Conservation (phyloP, 1,140 invertebrate genomes). For the Bradysia coprophila region DNA sequence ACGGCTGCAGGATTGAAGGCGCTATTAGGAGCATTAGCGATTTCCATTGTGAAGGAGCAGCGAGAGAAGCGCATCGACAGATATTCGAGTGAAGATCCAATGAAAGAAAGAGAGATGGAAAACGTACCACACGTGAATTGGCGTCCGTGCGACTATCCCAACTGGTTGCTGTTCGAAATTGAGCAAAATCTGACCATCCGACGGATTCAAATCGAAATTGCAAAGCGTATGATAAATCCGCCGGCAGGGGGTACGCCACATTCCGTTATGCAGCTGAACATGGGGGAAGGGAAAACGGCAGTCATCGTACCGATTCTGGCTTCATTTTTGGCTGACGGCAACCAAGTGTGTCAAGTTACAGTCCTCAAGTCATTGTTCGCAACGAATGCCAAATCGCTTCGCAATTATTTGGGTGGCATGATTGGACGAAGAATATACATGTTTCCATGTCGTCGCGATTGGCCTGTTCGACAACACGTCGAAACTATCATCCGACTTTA, state of each 20-base stretch:
- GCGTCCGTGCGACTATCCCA: not conserved
- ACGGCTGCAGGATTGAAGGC: not conserved
- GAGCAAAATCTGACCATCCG: not conserved
- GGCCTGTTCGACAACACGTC: not conserved
- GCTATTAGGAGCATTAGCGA: not conserved
- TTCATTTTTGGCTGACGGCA: not conserved
- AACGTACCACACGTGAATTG: not conserved
- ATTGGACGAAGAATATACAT: not conserved
- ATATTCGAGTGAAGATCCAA: not conserved
- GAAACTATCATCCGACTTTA: not conserved
- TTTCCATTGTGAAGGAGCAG: not conserved
- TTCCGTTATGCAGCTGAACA: not conserved
- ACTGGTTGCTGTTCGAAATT: not conserved
- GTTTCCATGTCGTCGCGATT: not conserved
- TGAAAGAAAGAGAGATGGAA: not conserved
- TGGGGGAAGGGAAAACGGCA: not conserved
- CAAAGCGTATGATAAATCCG: not conserved
- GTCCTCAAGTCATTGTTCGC: not conserved
- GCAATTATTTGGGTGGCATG: not conserved
- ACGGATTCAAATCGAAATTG: not conserved
- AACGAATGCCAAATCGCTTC: not conserved
- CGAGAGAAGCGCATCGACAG: not conserved
- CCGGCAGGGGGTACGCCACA: not conserved
- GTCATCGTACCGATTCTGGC: not conserved
- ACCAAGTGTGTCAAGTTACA: not conserved